phyloP scores from a whole-genome alignment of 1,140 invertebrate genomes.

The Coptotermes formosanus region DNA sequence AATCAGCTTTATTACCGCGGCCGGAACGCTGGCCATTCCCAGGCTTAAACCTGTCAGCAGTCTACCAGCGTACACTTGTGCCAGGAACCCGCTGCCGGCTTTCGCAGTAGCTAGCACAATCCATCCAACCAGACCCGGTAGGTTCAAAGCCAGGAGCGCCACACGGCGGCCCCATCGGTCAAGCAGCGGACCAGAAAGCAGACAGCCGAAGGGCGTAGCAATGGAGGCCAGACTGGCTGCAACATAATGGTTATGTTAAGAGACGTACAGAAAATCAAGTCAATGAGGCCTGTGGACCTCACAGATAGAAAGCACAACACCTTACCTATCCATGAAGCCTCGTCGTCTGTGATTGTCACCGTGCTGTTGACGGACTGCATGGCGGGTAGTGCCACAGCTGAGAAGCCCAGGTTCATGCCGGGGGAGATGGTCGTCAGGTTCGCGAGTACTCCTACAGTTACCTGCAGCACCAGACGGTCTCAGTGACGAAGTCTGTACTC shows the following conservation, averaged over 20 bases:
- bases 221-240: constrained; percentile 54
- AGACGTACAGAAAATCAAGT: no score
- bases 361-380: constrained; percentile 39
- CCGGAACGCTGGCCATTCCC: constrained; percentile 9
- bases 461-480: neutral
- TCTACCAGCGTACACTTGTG: neutral
- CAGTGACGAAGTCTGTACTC: no score
- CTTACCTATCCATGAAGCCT: constrained; percentile 28
- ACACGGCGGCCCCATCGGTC: constrained; percentile 56
- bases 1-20: neutral
- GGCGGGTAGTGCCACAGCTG: constrained; percentile 52
- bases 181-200: constrained; percentile 53
- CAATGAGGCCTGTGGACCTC: no score
- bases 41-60: neutral
- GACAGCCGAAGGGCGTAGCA: constrained; percentile 52
- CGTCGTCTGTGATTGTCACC: constrained; percentile 34
- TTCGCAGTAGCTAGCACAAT: neutral
- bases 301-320: no score
- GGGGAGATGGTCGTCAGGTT: constrained; percentile 44
- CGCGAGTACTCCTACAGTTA: neutral
- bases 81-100: neutral
- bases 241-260: constrained; percentile 31
- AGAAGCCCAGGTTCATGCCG: constrained; percentile 53
- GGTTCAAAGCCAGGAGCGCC: neutral
- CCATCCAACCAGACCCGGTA: neutral